phyloP scores from a whole-genome alignment of 2,797 vertebrate species.

The Crenuchus spilurus region DNA sequence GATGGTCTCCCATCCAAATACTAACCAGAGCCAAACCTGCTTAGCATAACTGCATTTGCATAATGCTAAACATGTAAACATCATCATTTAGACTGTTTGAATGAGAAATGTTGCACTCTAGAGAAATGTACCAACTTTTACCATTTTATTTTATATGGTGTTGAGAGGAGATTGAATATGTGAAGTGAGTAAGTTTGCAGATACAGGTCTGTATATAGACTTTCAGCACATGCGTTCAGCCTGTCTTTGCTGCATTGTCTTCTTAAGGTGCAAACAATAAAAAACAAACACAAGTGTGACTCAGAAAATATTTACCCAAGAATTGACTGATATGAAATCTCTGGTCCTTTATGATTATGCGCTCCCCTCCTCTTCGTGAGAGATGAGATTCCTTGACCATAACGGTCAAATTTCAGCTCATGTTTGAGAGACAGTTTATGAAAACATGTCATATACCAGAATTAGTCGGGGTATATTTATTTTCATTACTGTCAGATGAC shows the following conservation, averaged over 20 bases:
- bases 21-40: no score
- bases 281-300: background rate
- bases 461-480: slow-evolving; percentile 69
- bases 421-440: slow-evolving; percentile 43
- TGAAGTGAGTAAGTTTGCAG: background rate
- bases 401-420: slow-evolving; percentile 36
- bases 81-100: no score
- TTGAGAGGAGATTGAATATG: no score
- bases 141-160: no score
- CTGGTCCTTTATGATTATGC: background rate
- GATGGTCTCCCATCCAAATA: no score
- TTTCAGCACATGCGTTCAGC: background rate
- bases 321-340: slow-evolving; percentile 2
- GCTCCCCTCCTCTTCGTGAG: background rate
- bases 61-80: no score
- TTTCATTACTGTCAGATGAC: slow-evolving; percentile 75
- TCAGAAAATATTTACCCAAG: background rate
- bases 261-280: background rate
- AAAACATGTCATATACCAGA: slow-evolving; percentile 62
- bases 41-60: no score
- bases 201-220: background rate
- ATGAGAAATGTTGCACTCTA: no score
- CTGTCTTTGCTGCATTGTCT: background rate
- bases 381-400: slow-evolving; percentile 2
- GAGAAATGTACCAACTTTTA: no score